phyloP scores from a whole-genome alignment of 2,888 invertebrate genomes.

The Agrochola macilenta region DNA sequence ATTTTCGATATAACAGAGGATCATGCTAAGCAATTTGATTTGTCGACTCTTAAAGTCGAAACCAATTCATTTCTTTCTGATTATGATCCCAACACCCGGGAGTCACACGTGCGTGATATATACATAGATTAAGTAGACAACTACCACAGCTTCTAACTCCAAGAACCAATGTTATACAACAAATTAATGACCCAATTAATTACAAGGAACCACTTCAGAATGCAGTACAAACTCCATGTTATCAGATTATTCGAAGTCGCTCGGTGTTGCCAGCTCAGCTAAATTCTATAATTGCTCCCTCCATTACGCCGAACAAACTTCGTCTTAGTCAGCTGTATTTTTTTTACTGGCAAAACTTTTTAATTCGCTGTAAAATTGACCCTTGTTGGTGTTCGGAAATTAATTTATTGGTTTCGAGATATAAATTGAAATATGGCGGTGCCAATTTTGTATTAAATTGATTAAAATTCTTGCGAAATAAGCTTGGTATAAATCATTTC shows the following conservation, averaged over 20 bases:
- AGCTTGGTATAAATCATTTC: constrained; percentile 19
- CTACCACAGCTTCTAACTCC: background rate
- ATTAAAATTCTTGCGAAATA: constrained; percentile 40
- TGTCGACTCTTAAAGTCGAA: no score
- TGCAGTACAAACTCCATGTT: constrained; percentile 52
- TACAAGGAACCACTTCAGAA: constrained; percentile 35
- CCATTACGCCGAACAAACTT: constrained; percentile 66
- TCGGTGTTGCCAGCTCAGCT: constrained; percentile 63
- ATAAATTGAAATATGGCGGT: constrained; percentile 23
- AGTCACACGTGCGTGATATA: background rate
- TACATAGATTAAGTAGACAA: background rate
- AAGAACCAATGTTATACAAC: background rate
- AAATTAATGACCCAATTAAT: constrained; percentile 43
- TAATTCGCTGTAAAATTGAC: constrained; percentile 42
- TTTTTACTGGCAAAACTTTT: constrained; percentile 54
- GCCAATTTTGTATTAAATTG: constrained; percentile 26
- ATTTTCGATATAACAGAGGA: no score
- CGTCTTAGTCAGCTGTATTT: constrained; percentile 58
- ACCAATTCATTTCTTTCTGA: no score
- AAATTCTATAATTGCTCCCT: constrained; percentile 76
- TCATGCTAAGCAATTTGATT: no score
- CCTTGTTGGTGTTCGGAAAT: constrained; percentile 17
- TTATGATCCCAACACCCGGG: background rate
- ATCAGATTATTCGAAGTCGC: constrained; percentile 51
- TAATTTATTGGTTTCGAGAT: constrained; percentile 45